These are phyloP conservation scores for Moxostoma hubbsi DNA, from an alignment of 2,797 vertebrate genomes.

Conservation along the genomic window DNA sequence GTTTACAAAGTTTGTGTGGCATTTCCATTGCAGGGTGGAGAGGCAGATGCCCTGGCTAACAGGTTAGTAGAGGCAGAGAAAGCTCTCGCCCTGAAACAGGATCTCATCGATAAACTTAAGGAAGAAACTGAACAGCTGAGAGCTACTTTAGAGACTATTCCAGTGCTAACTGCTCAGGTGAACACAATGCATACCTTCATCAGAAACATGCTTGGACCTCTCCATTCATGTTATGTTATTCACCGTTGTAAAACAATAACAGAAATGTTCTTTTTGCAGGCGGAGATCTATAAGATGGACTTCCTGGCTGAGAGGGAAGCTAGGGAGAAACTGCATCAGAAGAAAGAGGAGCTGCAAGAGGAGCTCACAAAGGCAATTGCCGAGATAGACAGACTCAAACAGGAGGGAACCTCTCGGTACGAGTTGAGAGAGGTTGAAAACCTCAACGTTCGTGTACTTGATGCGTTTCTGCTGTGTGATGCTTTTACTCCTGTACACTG, in stretches of 20 bases:
- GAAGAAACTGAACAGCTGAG: constrained; percentile 87
- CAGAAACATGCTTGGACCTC: not conserved
- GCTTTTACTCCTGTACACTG: not conserved
- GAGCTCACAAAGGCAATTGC: constrained; percentile 78
- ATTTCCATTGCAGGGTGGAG: constrained; percentile 50
- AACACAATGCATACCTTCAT: not conserved
- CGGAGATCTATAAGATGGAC: constrained; percentile 89
- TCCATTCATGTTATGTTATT: not conserved
- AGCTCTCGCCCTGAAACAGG: constrained; percentile 90
- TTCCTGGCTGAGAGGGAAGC: constrained; percentile 89
- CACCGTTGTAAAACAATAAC: not conserved
- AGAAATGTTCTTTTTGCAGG: constrained; percentile 70
- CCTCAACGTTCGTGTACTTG: not conserved
- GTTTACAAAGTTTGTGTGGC: constrained; percentile 2
- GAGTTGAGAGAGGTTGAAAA: not conserved
- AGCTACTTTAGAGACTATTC: constrained; percentile 83
- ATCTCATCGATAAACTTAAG: constrained; percentile 91
- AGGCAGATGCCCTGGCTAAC: constrained; percentile 81
- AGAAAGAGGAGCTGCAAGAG: constrained; percentile 87
- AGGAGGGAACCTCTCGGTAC: constrained; percentile 75
- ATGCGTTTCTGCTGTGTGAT: not conserved
- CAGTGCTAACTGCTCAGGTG: constrained; percentile 90
- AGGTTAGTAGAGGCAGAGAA: constrained; percentile 88
- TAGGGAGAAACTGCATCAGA: constrained; percentile 88
- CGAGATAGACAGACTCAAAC: constrained; percentile 77